phyloP scores from a whole-genome alignment of 2,797 vertebrate species.

The Propithecus perrieri region DNA sequence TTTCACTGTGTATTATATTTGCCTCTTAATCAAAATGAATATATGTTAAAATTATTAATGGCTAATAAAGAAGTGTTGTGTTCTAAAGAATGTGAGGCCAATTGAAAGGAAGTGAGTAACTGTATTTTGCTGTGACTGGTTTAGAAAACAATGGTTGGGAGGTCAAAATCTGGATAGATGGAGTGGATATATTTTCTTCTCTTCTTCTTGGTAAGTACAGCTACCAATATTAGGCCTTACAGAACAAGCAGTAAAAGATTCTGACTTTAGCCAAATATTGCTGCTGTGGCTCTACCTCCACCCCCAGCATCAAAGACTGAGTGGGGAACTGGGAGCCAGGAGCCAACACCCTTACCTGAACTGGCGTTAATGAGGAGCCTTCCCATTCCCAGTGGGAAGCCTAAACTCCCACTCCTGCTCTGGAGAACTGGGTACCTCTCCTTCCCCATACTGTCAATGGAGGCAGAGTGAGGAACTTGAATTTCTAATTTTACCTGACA shows the following conservation, averaged over 20 bases:
- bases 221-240: background rate
- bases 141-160: background rate
- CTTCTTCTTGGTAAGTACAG: background rate
- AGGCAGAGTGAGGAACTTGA: background rate
- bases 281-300: background rate
- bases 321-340: background rate
- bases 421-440: background rate
- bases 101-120: background rate
- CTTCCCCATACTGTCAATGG: background rate
- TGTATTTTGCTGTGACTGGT: background rate
- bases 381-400: background rate
- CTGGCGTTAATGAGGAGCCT: too few relatives aligned
- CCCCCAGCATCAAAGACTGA: background rate
- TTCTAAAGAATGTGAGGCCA: background rate
- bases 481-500: background rate
- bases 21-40: background rate
- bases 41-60: background rate
- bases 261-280: background rate
- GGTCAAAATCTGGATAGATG: background rate
- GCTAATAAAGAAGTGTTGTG: background rate
- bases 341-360: background rate
- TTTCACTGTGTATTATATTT: background rate
- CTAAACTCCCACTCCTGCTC: background rate
- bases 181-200: background rate
- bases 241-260: background rate